Conservation (phyloP, 2,888 invertebrate species). For the Craniophora ligustri region DNA sequence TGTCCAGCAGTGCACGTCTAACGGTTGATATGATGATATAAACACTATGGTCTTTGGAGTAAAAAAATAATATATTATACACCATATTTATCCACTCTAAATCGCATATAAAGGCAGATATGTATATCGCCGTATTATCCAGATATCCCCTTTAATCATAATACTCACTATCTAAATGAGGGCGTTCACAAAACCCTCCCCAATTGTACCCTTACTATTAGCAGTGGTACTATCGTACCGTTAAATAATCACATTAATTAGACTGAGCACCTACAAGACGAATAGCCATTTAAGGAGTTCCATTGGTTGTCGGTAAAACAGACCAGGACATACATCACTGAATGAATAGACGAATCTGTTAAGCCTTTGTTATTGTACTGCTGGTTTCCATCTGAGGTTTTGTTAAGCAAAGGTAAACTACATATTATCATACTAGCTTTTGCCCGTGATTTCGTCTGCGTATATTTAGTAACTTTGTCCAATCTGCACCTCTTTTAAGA, state of each 20-base stretch:
- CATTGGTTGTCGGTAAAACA: slow-evolving; percentile 2
- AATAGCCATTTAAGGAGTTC: slow-evolving; percentile 20
- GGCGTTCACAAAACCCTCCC: neutral
- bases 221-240: slow-evolving; percentile 9
- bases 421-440: neutral
- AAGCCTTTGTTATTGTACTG: neutral
- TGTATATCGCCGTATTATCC: no score
- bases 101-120: no score
- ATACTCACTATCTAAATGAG: no score
- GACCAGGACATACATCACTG: slow-evolving; percentile 4
- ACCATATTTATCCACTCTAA: no score
- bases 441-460: no score
- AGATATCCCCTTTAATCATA: no score
- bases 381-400: neutral
- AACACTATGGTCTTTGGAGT: no score
- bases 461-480: no score
- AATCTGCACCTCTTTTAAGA: no score
- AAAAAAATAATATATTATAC: no score
- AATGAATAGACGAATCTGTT: neutral
- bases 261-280: slow-evolving; percentile 20
- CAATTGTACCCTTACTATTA: slow-evolving; percentile 2
- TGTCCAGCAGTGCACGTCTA: no score
- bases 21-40: no score
- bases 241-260: slow-evolving; percentile 44
- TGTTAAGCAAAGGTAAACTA: neutral